phyloP scores from a whole-genome alignment of 2,113 vertebrate genomes.

The Anser cygnoides region DNA sequence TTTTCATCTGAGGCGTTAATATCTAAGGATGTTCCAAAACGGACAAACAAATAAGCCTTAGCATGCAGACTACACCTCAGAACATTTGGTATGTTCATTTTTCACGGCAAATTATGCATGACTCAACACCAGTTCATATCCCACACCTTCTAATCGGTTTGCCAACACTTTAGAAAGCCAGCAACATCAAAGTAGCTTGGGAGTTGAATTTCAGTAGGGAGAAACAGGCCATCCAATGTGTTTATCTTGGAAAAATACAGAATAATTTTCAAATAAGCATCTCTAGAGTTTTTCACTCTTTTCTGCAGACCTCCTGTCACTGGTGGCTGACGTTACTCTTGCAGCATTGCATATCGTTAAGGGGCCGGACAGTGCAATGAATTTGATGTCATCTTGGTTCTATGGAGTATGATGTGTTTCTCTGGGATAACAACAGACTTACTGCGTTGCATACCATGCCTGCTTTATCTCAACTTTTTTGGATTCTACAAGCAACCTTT shows the following conservation, averaged over 20 bases:
- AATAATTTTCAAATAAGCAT: background rate
- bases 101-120: background rate
- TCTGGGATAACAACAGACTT: background rate
- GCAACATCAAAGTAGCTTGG: background rate
- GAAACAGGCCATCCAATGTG: background rate
- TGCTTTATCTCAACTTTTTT: background rate
- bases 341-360: background rate
- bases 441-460: background rate
- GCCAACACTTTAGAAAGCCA: background rate
- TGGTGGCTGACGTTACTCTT: background rate
- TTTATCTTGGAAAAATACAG: background rate
- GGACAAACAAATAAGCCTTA: background rate
- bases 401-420: background rate
- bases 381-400: background rate
- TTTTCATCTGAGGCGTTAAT: background rate
- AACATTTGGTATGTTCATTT: background rate
- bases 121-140: background rate
- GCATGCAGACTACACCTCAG: background rate
- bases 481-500: background rate
- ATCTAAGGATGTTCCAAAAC: background rate
- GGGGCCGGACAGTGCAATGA: background rate
- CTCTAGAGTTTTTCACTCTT: background rate
- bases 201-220: background rate
- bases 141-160: background rate
- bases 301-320: background rate